Evolutionary conservation across 2,888 invertebrate genomes (phyloP).

Genomic region (Sarcophaga carnaria): DNA sequence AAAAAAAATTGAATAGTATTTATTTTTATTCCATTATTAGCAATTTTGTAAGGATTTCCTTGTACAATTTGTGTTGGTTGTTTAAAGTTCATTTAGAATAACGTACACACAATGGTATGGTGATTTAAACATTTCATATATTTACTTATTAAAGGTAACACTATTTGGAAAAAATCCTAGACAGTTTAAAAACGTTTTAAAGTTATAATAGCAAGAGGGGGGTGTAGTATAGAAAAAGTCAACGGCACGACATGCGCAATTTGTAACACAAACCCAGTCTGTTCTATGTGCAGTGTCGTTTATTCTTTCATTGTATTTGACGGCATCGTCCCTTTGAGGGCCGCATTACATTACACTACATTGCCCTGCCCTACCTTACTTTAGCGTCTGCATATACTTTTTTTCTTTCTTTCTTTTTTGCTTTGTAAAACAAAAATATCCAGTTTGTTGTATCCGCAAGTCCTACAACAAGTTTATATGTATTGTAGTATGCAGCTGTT

Average conservation of each 20-base stretch:
- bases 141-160: conserved; percentile 67
- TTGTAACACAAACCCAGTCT: conserved; percentile 82
- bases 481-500: conserved; percentile 69
- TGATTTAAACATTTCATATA: conserved; percentile 58
- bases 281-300: conserved; percentile 70
- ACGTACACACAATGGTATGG: conserved; percentile 37
- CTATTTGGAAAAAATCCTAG: conserved; percentile 67
- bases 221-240: conserved; percentile 65
- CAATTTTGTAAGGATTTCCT: background rate
- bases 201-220: conserved; percentile 19
- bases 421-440: conserved; percentile 22
- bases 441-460: conserved; percentile 65
- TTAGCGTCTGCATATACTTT: conserved; percentile 64
- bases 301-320: conserved; percentile 68
- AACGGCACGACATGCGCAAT: conserved; percentile 81
- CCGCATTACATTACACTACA: conserved; percentile 69
- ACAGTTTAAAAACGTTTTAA: conserved; percentile 67
- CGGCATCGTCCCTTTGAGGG: conserved; percentile 70
- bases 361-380: conserved; percentile 70
- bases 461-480: conserved; percentile 67
- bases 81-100: conserved; percentile 45
- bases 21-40: background rate
- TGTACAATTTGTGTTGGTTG: conserved; percentile 46
- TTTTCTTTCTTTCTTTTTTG: conserved; percentile 16
- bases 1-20: conserved; percentile 8